phyloP scores from a whole-genome alignment of 2,797 vertebrate species.

The Mastacembelus armatus region DNA sequence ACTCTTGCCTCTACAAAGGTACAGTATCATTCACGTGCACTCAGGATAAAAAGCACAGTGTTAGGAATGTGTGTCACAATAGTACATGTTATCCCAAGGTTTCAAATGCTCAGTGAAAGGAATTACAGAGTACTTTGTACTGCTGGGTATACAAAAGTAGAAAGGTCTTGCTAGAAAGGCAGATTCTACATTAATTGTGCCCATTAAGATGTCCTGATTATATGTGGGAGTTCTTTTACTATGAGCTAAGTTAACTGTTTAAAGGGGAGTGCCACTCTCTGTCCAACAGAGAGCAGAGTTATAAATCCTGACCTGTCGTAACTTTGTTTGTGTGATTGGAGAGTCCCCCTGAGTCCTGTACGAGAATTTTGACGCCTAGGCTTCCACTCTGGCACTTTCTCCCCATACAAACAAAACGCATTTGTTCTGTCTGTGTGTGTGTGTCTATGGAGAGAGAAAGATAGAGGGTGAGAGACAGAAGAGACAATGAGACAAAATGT shows the following conservation, averaged over 20 bases:
- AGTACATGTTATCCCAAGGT: constrained; percentile 42
- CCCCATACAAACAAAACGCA: constrained; percentile 72
- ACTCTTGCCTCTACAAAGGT: constrained; percentile 66
- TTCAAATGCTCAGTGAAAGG: constrained; percentile 52
- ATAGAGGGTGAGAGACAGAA: background rate
- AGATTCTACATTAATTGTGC: constrained; percentile 26
- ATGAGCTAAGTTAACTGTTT: constrained; percentile 44
- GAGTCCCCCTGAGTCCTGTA: constrained; percentile 72
- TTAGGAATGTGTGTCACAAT: constrained; percentile 63
- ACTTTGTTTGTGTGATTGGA: constrained; percentile 80
- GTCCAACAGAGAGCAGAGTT: constrained; percentile 56
- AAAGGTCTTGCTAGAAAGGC: constrained; percentile 20
- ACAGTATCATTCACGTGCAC: constrained; percentile 67
- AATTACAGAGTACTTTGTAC: constrained; percentile 43
- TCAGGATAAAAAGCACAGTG: constrained; percentile 59
- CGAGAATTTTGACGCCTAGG: constrained; percentile 80
- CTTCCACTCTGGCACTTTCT: constrained; percentile 76
- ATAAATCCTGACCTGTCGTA: constrained; percentile 80
- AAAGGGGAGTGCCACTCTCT: constrained; percentile 46
- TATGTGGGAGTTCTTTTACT: constrained; percentile 8
- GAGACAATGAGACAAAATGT: constrained; percentile 16
- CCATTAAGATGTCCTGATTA: constrained; percentile 15
- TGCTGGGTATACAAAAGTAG: constrained; percentile 53
- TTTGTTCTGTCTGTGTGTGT: constrained; percentile 56
- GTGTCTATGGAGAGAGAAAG: constrained; percentile 3